phyloP scores from a whole-genome alignment of 2,113 vertebrate species.

The Mastomys natalensis region DNA sequence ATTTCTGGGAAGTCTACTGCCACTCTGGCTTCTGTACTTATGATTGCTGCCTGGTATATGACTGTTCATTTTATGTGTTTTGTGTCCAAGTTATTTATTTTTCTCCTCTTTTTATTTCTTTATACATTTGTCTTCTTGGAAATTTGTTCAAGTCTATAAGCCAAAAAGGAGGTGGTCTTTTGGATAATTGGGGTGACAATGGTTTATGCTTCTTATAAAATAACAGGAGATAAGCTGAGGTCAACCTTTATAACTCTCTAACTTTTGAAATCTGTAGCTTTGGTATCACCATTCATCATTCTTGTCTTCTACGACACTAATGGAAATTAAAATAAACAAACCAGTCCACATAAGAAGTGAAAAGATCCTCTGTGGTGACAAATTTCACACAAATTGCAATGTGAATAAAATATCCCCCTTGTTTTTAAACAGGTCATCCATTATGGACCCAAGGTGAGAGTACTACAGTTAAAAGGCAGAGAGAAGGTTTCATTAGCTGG shows the following conservation, averaged over 20 bases:
- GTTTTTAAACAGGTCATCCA: slow-evolving; percentile 68
- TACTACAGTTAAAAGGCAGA: slow-evolving; percentile 75
- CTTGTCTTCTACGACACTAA: slow-evolving; percentile 71
- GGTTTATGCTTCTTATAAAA: slow-evolving; percentile 58
- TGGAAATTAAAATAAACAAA: slow-evolving; percentile 79
- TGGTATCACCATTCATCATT: slow-evolving; percentile 62
- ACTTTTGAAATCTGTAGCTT: slow-evolving; percentile 61
- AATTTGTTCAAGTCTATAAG: neutral
- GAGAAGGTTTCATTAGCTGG: slow-evolving; percentile 79
- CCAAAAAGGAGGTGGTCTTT: slow-evolving; percentile 16
- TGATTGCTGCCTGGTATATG: neutral
- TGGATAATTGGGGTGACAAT: neutral
- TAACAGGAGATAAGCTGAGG: slow-evolving; percentile 49
- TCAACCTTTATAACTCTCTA: neutral
- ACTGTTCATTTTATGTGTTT: neutral
- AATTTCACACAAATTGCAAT: slow-evolving; percentile 69
- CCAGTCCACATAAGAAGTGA: slow-evolving; percentile 56
- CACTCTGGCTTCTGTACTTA: neutral
- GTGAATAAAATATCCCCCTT: slow-evolving; percentile 32
- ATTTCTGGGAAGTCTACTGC: neutral
- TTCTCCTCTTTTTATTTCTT: neutral
- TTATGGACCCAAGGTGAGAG: slow-evolving; percentile 74
- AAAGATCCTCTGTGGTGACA: slow-evolving; percentile 55
- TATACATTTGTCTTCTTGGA: neutral
- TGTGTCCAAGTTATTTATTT: neutral